These are phyloP conservation scores for Amiota mariae DNA, from an alignment of 2,888 invertebrate genomes.

Conservation along the genomic window DNA sequence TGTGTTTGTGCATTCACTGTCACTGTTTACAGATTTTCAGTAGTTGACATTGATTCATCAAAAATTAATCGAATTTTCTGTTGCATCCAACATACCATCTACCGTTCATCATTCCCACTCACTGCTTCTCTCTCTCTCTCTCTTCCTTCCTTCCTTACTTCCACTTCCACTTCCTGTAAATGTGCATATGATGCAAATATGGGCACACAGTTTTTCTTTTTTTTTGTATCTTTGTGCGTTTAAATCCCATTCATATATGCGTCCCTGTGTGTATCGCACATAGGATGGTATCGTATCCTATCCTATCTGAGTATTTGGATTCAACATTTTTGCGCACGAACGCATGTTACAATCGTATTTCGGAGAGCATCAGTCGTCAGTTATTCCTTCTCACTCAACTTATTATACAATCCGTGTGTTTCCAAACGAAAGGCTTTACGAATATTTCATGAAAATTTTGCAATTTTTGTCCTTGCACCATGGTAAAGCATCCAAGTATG, in stretches of 20 bases:
- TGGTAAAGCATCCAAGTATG: too few relatives aligned
- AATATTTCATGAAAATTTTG: conserved; percentile 10
- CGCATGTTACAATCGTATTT: neutral
- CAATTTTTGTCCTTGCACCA: neutral
- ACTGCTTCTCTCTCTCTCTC: neutral
- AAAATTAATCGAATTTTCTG: conserved; percentile 69
- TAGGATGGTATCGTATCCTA: neutral
- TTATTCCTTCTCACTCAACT: neutral
- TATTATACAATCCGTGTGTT: neutral
- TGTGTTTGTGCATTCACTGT: conserved; percentile 41
- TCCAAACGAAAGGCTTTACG: neutral
- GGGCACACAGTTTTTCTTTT: too few relatives aligned
- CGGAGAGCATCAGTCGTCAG: neutral
- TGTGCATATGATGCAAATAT: too few relatives aligned
- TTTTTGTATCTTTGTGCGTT: too few relatives aligned
- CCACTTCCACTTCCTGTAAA: neutral
- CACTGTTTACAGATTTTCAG: conserved; percentile 61
- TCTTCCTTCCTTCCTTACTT: neutral
- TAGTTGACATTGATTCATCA: conserved; percentile 70
- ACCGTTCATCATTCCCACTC: neutral
- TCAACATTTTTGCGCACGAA: neutral
- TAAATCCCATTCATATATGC: too few relatives aligned
- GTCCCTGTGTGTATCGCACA: too few relatives aligned
- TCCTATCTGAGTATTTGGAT: neutral
- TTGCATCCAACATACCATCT: neutral